phyloP scores from a whole-genome alignment of 2,888 invertebrate species.

The Pasiphila rectangulata region DNA sequence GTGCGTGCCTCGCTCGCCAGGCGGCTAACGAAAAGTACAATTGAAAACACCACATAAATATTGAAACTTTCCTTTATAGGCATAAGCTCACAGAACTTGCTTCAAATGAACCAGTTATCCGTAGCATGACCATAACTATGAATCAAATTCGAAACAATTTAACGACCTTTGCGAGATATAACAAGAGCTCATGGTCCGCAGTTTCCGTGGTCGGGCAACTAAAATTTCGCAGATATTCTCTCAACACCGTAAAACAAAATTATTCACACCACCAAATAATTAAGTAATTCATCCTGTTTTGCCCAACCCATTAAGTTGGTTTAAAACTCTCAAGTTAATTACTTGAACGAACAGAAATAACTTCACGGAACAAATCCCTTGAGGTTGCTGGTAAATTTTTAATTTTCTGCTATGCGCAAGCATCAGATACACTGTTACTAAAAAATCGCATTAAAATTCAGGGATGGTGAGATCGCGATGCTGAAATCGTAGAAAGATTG shows the following conservation, averaged over 20 bases:
- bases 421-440: constrained; percentile 58
- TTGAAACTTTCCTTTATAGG: constrained; percentile 13
- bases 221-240: constrained; percentile 6
- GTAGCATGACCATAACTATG: constrained; percentile 9
- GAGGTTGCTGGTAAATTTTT: constrained; percentile 60
- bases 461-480: constrained; percentile 44
- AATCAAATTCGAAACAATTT: constrained; percentile 8
- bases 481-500: constrained; percentile 33
- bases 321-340: constrained; percentile 49
- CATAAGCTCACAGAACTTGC: constrained; percentile 7
- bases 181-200: constrained; percentile 7
- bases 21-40: constrained; percentile 35
- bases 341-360: constrained; percentile 48
- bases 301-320: constrained; percentile 48
- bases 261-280: constrained; percentile 25
- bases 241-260: constrained; percentile 13
- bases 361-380: constrained; percentile 51
- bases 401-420: constrained; percentile 68
- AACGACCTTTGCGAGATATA: constrained; percentile 5
- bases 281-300: constrained; percentile 38
- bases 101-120: constrained; percentile 7
- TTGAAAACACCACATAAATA: constrained; percentile 27
- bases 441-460: constrained; percentile 52
- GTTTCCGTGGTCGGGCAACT: neutral
- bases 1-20: constrained; percentile 34